phyloP scores from a whole-genome alignment of 2,888 invertebrate species.

The Microctonus aethiopoides region DNA sequence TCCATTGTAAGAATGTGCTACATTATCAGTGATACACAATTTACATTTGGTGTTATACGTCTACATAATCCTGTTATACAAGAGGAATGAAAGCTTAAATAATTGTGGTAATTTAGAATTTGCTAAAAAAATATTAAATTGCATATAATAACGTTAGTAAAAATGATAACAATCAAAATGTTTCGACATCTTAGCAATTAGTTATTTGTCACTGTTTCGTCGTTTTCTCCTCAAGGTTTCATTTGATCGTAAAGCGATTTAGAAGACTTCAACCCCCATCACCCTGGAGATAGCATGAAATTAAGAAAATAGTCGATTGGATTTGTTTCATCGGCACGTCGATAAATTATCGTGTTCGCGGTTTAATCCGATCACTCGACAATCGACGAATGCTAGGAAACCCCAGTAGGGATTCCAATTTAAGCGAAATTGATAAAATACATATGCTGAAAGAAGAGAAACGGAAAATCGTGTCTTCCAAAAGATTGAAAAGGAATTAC shows the following conservation, averaged over 20 bases:
- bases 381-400: conserved; percentile 26
- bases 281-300: background rate
- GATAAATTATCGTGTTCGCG: conserved; percentile 29
- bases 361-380: conserved; percentile 16
- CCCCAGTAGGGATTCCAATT: conserved; percentile 22
- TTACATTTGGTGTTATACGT: conserved; percentile 7
- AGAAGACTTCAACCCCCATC: no score
- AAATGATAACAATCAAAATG: no score
- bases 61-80: background rate
- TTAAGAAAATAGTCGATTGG: background rate
- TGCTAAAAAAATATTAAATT: no score
- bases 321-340: conserved; percentile 25
- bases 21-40: background rate
- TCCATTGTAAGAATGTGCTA: background rate
- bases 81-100: background rate
- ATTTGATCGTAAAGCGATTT: no score
- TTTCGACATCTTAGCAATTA: background rate
- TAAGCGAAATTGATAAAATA: conserved; percentile 6
- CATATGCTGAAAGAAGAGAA: background rate
- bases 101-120: no score
- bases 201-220: no score
- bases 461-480: background rate
- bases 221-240: background rate
- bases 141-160: no score
- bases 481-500: background rate